Percentiles rank a stretch among this genome's conserved stretches.
phyloP scores from a whole-genome alignment of 2,113 vertebrate genomes.

The Phylloscopus trochilus region DNA sequence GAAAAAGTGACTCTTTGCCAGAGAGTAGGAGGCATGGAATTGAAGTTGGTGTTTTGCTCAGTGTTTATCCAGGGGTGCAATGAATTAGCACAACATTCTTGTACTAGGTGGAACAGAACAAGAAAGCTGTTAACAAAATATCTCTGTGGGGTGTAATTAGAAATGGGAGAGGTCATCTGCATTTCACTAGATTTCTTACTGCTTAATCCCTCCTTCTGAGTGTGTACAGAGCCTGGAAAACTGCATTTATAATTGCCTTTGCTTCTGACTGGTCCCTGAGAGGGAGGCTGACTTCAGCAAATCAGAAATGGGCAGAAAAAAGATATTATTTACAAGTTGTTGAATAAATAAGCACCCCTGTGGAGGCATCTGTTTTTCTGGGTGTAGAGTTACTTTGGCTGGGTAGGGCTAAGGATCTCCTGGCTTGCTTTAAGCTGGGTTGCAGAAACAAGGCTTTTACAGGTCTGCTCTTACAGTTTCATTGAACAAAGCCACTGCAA shows the following conservation, averaged over 20 bases:
- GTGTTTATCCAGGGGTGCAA: neutral
- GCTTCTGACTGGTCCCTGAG: neutral
- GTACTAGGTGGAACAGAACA: neutral
- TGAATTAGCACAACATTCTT: neutral
- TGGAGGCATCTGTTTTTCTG: conserved; percentile 49
- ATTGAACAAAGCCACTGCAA: conserved; percentile 30
- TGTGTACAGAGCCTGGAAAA: neutral
- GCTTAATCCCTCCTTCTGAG: neutral
- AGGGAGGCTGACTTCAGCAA: neutral
- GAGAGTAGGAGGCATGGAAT: neutral
- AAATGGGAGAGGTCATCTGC: neutral
- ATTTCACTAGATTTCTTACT: neutral
- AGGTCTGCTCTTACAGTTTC: neutral
- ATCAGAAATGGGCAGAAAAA: neutral
- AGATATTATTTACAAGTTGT: conserved; percentile 43
- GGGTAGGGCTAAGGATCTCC: conserved; percentile 32
- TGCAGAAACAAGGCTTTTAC: neutral
- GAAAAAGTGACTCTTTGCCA: conserved; percentile 30
- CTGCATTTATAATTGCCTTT: neutral
- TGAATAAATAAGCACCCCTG: conserved; percentile 50
- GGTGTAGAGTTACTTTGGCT: conserved; percentile 43
- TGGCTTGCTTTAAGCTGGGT: conserved; percentile 17
- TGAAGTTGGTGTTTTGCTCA: neutral
- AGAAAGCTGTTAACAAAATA: neutral
- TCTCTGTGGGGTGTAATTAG: neutral